A percentile compares a stretch with the other conserved stretches of the same genome.
Evolutionary conservation across 2,888 invertebrate genomes (phyloP).

Genomic region (Kryphioiulus occultus): DNA sequence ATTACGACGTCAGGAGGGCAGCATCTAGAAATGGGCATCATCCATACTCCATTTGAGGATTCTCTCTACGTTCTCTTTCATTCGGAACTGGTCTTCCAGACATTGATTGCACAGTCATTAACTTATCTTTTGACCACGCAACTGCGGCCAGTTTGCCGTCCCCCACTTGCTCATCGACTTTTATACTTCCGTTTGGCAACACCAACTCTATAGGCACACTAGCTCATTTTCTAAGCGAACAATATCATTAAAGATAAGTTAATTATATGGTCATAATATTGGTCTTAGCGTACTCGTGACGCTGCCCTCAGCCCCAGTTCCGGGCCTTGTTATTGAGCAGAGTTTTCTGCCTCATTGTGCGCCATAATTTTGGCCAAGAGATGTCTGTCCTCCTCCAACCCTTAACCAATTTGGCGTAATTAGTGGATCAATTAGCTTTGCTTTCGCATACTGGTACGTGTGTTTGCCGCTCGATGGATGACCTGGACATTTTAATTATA

Average conservation of each 20-base stretch:
- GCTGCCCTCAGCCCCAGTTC: neutral
- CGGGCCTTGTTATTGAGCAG: neutral
- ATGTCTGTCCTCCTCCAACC: neutral
- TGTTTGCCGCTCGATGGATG: neutral
- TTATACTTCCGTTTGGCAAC: neutral
- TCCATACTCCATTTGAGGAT: neutral
- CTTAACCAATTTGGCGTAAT: neutral
- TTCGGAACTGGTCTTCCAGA: neutral
- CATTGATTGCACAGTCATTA: neutral
- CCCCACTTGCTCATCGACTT: neutral
- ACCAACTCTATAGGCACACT: neutral
- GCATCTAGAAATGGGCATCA: neutral
- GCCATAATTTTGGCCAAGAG: neutral
- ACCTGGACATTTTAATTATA: neutral
- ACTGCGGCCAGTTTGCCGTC: neutral
- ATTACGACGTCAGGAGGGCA: no score
- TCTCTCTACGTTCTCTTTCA: neutral
- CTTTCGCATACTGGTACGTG: neutral
- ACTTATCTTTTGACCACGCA: neutral
- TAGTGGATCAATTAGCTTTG: neutral
- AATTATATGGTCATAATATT: slow-evolving; percentile 5
- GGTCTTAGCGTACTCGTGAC: neutral
- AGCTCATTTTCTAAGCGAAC: neutral
- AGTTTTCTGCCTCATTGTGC: neutral
- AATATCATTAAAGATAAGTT: slow-evolving; percentile 5